phyloP scores from a whole-genome alignment of 1,140 invertebrate genomes.

The Mamestra configurata region DNA sequence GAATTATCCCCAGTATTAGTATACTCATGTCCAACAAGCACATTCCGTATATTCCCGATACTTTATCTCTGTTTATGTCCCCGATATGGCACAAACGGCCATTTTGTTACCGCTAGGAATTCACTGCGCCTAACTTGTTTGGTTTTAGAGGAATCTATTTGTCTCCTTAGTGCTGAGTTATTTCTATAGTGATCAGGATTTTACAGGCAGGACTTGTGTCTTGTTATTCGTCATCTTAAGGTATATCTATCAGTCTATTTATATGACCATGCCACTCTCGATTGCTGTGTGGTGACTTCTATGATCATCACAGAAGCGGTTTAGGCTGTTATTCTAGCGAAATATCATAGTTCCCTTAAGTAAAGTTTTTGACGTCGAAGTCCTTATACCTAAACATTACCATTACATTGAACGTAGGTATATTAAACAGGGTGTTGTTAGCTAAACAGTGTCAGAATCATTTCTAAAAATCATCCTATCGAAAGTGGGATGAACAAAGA shows the following conservation, averaged over 20 bases:
- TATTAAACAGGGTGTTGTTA: too few relatives aligned
- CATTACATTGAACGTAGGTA: too few relatives aligned
- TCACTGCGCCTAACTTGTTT: slow-evolving; percentile 8
- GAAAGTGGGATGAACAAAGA: background rate
- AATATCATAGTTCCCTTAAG: too few relatives aligned
- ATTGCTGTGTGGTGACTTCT: too few relatives aligned
- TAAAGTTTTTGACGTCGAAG: too few relatives aligned
- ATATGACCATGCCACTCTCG: too few relatives aligned
- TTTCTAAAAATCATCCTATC: too few relatives aligned
- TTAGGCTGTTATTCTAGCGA: too few relatives aligned
- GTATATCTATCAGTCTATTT: too few relatives aligned
- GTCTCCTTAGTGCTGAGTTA: background rate
- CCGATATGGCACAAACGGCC: slow-evolving; percentile 17
- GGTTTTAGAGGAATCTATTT: slow-evolving; percentile 4
- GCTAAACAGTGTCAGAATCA: too few relatives aligned
- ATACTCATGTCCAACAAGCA: background rate
- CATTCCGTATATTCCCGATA: background rate
- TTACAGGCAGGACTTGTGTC: background rate
- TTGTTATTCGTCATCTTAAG: background rate
- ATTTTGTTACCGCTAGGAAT: slow-evolving; percentile 9
- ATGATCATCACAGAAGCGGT: too few relatives aligned
- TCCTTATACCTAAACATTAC: too few relatives aligned
- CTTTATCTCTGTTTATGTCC: background rate
- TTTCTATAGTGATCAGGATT: background rate
- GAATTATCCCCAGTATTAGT: background rate